phyloP scores from a whole-genome alignment of 2,113 vertebrate species.

The Dryoscopus gambensis region DNA sequence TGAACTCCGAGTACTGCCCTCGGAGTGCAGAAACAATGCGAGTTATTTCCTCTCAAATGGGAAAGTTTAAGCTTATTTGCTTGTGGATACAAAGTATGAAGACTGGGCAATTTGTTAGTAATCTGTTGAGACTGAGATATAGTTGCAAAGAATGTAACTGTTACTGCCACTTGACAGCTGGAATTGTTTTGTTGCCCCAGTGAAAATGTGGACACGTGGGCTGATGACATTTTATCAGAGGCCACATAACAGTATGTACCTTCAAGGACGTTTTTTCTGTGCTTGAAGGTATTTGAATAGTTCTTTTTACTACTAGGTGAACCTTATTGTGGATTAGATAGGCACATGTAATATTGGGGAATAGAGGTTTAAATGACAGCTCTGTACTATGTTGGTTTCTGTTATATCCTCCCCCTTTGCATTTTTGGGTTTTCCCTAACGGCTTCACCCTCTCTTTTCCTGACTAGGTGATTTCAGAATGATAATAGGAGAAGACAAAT shows the following conservation, averaged over 20 bases:
- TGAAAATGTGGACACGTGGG: neutral
- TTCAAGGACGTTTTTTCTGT: neutral
- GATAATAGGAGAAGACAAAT: conserved; percentile 91
- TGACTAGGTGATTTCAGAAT: conserved; percentile 91
- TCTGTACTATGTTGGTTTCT: neutral
- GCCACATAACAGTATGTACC: neutral
- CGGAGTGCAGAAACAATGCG: neutral
- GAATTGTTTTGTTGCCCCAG: neutral
- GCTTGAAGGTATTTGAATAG: neutral
- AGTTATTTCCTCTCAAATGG: neutral
- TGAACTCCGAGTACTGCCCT: neutral
- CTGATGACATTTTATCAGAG: neutral
- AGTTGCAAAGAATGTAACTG: neutral
- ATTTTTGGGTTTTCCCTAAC: neutral
- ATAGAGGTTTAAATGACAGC: neutral
- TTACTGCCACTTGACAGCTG: neutral
- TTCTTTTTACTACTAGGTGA: neutral
- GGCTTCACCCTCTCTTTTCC: neutral
- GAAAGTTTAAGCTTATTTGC: neutral
- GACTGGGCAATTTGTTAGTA: neutral
- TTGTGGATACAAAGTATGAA: neutral
- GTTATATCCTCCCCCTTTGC: neutral
- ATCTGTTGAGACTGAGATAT: neutral
- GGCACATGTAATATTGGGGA: neutral
- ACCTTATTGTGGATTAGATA: neutral